Percentiles rank a stretch among this genome's conserved stretches.
phyloP scores from a whole-genome alignment of 2,797 vertebrate genomes.

The Trichosurus vulpecula region DNA sequence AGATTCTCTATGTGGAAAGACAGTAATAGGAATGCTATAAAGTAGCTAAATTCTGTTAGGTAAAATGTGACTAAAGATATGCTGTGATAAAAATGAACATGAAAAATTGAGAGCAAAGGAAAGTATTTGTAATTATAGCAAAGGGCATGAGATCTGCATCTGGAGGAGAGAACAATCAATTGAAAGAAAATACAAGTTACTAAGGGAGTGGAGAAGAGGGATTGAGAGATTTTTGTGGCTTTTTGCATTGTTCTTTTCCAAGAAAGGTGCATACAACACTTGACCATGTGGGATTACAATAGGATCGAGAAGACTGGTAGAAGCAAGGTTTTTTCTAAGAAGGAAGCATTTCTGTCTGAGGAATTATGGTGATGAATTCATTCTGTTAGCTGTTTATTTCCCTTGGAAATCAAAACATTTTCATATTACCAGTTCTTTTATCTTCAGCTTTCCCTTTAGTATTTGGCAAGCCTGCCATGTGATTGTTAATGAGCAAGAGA shows the following conservation, averaged over 20 bases:
- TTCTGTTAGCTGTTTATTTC: not conserved
- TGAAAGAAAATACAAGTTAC: not conserved
- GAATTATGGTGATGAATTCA: not conserved
- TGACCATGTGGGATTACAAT: not conserved
- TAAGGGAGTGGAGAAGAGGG: no score
- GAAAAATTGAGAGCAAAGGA: not conserved
- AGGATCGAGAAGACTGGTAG: not conserved
- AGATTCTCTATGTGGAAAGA: not conserved
- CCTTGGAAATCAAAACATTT: not conserved
- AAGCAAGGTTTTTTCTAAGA: not conserved
- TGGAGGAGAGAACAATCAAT: not conserved
- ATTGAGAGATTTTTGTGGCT: not conserved
- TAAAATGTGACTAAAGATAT: accelerated
- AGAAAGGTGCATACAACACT: not conserved
- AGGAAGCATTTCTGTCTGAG: accelerated
- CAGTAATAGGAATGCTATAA: accelerated
- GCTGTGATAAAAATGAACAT: accelerated
- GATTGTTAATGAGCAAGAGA: not conserved
- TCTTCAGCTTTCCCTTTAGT: not conserved
- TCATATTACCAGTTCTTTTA: not conserved
- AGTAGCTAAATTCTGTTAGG: accelerated
- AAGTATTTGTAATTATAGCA: no score
- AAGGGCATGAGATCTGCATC: not conserved
- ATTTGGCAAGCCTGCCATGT: accelerated
- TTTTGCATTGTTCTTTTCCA: not conserved